Evolutionary conservation across 2,113 vertebrate genomes (phyloP).

Genomic region (Ciconia stormi): DNA sequence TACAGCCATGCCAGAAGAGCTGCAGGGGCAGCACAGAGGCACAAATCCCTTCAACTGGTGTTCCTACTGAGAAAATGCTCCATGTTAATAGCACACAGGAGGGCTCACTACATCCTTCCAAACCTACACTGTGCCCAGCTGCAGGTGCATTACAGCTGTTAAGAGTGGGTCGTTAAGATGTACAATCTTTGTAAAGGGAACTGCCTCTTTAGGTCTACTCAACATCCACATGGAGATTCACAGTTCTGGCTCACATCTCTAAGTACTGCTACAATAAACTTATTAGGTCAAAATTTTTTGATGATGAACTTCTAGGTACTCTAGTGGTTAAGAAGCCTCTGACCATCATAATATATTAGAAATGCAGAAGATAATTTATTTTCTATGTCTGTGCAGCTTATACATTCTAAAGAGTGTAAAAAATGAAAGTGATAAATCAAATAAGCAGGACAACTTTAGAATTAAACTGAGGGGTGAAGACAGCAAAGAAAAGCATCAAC

Average conservation of each 20-base stretch:
- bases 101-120: not conserved
- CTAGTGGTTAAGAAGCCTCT: not conserved
- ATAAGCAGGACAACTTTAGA: not conserved
- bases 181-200: not conserved
- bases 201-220: not conserved
- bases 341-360: not conserved
- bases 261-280: not conserved
- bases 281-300: too few relatives aligned
- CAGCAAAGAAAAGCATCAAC: not conserved
- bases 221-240: not conserved
- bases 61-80: not conserved
- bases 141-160: not conserved
- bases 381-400: not conserved
- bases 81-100: not conserved
- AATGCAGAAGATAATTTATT: not conserved
- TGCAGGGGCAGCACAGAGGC: not conserved
- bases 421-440: not conserved
- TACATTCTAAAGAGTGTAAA: not conserved
- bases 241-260: accelerated
- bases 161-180: not conserved
- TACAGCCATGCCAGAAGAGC: not conserved
- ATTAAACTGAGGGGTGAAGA: not conserved
- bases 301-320: too few relatives aligned
- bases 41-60: slow-evolving; percentile 21
- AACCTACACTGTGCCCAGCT: not conserved